Evolutionary conservation across 2,888 invertebrate species (phyloP).

Genomic region (Aproaerema taeniolella): DNA sequence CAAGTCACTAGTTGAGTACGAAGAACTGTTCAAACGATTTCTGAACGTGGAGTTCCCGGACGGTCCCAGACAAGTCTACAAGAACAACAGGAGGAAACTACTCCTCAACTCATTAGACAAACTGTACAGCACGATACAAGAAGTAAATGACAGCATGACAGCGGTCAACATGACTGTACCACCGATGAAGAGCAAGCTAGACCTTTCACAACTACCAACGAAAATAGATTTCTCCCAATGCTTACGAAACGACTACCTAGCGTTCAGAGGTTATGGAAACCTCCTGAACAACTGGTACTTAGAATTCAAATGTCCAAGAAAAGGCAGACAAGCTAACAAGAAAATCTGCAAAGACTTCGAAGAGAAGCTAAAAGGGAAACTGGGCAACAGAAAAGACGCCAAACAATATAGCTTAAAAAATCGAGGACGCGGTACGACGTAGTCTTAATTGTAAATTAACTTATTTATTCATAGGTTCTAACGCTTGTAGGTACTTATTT

Average conservation of each 20-base stretch:
- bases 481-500: constrained; percentile 28
- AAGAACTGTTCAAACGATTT: constrained; percentile 53
- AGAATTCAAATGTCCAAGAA: constrained; percentile 60
- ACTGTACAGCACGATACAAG: constrained; percentile 78
- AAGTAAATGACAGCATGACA: constrained; percentile 61
- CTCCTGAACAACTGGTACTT: constrained; percentile 78
- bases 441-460: background rate
- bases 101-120: constrained; percentile 53
- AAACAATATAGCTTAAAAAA: background rate
- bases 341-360: constrained; percentile 42
- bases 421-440: background rate
- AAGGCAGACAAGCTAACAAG: constrained; percentile 39
- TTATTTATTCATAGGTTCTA: constrained; percentile 12
- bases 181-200: constrained; percentile 48
- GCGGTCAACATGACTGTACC: constrained; percentile 48
- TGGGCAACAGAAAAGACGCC: constrained; percentile 26
- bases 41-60: constrained; percentile 54
- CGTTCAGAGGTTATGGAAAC: constrained; percentile 76
- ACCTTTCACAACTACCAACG: constrained; percentile 47
- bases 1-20: constrained; percentile 57
- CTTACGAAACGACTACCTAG: constrained; percentile 78
- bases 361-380: constrained; percentile 45
- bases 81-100: constrained; percentile 53
- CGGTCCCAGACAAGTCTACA: constrained; percentile 58
- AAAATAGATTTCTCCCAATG: constrained; percentile 72